These are phyloP conservation scores for Salvelinus sp. DNA, from an alignment of 2,113 vertebrate species.

Conservation along the genomic window DNA sequence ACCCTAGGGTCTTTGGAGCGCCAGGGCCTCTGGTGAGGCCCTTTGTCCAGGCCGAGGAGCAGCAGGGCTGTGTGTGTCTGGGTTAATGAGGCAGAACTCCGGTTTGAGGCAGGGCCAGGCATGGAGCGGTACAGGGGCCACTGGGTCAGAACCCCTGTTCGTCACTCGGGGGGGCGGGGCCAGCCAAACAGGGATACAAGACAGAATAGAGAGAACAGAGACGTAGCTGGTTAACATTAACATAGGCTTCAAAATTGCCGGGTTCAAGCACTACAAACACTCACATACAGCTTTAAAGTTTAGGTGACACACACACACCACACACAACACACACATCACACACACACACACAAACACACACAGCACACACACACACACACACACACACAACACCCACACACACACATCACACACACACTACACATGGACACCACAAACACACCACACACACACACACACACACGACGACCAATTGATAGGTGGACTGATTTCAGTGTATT, in stretches of 20 bases:
- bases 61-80: constrained; percentile 21
- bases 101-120: neutral
- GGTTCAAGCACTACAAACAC: no score
- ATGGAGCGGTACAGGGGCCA: neutral
- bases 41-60: constrained; percentile 33
- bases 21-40: constrained; percentile 13
- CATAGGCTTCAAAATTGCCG: no score
- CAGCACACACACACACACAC: neutral
- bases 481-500: neutral
- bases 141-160: neutral
- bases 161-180: neutral
- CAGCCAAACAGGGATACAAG: neutral
- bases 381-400: neutral
- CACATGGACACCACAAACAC: no score
- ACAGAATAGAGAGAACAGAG: no score
- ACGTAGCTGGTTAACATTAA: no score
- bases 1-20: neutral
- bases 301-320: neutral
- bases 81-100: constrained; percentile 9
- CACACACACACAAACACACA: no score
- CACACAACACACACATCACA: no score
- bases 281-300: no score
- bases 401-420: no score
- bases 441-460: no score
- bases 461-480: neutral